phyloP scores from a whole-genome alignment of 2,113 vertebrate species.

The Rallus limicola region DNA sequence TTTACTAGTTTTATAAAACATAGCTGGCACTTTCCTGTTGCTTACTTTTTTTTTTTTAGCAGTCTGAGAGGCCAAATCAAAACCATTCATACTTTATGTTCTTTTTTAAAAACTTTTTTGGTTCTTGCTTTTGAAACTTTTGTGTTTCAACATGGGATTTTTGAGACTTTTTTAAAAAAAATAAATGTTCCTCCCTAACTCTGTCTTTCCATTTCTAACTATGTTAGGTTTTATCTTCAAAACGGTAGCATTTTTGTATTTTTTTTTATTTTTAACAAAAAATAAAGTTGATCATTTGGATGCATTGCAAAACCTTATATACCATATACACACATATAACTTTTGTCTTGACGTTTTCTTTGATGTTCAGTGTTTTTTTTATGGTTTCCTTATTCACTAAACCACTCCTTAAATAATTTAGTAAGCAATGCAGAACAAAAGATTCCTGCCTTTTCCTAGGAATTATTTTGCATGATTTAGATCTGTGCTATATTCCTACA shows the following conservation, averaged over 20 bases:
- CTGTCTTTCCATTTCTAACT: not conserved
- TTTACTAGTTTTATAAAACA: accelerated
- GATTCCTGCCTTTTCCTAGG: not conserved
- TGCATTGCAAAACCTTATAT: not conserved
- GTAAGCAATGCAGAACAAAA: not conserved
- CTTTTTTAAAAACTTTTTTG: not conserved
- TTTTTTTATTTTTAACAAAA: not conserved
- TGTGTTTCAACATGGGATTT: not conserved
- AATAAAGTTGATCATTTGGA: not conserved
- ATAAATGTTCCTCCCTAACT: no score
- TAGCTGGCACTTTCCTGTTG: not conserved
- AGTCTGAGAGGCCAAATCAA: not conserved
- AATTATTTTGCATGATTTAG: not conserved
- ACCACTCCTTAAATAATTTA: slow-evolving; percentile 31
- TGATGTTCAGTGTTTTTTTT: not conserved
- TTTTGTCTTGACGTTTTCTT: not conserved
- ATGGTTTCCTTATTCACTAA: not conserved
- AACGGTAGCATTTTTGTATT: not conserved
- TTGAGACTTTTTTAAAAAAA: not conserved
- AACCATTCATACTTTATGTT: not conserved
- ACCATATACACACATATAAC: not conserved
- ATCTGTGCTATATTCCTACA: not conserved
- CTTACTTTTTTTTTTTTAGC: not conserved
- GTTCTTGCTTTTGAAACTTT: not conserved
- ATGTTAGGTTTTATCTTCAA: not conserved